Evolutionary conservation across 2,888 invertebrate genomes (phyloP).

Genomic region (Bruchidius siliquastri): DNA sequence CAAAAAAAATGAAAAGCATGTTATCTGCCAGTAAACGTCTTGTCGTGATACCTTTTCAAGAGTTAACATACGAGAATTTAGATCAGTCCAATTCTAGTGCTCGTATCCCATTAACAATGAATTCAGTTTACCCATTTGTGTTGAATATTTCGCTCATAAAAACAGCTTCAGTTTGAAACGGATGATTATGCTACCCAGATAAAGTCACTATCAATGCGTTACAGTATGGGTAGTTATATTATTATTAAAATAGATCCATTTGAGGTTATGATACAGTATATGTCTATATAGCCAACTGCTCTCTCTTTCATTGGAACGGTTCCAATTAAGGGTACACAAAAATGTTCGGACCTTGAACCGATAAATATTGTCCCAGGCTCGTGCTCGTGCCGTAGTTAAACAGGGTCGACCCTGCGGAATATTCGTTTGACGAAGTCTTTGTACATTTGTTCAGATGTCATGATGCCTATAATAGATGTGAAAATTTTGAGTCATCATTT

Average conservation of each 20-base stretch:
- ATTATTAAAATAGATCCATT: not conserved
- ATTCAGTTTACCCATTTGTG: not conserved
- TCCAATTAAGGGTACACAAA: not conserved
- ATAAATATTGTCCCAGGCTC: not conserved
- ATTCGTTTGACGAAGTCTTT: too few relatives aligned
- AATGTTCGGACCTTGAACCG: not conserved
- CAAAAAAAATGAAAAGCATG: too few relatives aligned
- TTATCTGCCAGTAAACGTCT: too few relatives aligned
- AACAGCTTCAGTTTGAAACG: too few relatives aligned
- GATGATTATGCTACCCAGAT: not conserved
- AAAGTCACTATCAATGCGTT: not conserved
- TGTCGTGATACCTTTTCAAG: too few relatives aligned
- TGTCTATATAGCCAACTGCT: not conserved
- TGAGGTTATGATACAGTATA: not conserved
- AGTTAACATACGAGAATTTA: too few relatives aligned
- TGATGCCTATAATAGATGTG: too few relatives aligned
- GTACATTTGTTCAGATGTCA: too few relatives aligned
- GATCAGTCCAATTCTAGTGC: too few relatives aligned
- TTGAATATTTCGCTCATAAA: not conserved
- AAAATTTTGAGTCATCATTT: too few relatives aligned
- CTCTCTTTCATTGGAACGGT: not conserved
- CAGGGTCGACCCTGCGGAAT: not conserved
- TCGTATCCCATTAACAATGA: too few relatives aligned
- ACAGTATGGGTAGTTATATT: not conserved
- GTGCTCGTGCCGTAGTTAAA: not conserved